Evolutionary conservation across 2,797 vertebrate species (phyloP), one percentile per base, ranked within the genome.

Genomic region (Perodicticus potto): DNA sequence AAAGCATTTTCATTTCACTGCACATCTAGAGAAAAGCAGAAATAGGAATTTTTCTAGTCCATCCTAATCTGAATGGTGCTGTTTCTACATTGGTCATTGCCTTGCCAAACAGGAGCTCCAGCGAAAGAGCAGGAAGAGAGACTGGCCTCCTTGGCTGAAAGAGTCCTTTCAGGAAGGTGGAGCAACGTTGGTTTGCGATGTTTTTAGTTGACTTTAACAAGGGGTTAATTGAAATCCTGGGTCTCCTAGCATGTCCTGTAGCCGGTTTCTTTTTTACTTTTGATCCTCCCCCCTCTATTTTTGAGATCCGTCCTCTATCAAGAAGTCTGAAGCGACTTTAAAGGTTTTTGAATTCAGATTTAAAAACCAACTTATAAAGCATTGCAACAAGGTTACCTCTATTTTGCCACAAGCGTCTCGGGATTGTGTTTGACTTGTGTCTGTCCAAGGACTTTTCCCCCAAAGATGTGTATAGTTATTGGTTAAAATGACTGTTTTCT

Each of bases 351-450:
- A 98, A 99, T 98, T 97, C 97, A 98, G 98, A 98, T 98, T 99
- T 98, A 98, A 98, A 98, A 99, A 99, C 97, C 98, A 98, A 99
- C 98, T 99, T 98, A 98, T 99, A 98, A 99, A 99, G 98, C 99
- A 99, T 99, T 99, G 99, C 99, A 99, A 99, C 99, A 99, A 99
- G 99, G 99, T 99, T 99, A 99, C 99, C 99, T 99, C 99, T 99
- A 98, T 99, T 99, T 98, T 99, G 99, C 99, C 99, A 99, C 99
- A 99, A 98, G 98, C 99, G 98, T 99, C 98, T 99, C 99, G 99
- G 99, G 99, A 99, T 98, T 99, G 98, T 99, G 98, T 99, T 99
- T 99, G 99, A 99, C 98, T 99, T 97, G 98, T 99, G 99, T 99
- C 98, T 89, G 98, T 99, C 99, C 98, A 99, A 99, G 98, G 99